A percentile compares a stretch with the other conserved stretches of the same genome.
Evolutionary conservation across 2,113 vertebrate genomes (phyloP).

Genomic region (Pelvicachromis taeniatus): DNA sequence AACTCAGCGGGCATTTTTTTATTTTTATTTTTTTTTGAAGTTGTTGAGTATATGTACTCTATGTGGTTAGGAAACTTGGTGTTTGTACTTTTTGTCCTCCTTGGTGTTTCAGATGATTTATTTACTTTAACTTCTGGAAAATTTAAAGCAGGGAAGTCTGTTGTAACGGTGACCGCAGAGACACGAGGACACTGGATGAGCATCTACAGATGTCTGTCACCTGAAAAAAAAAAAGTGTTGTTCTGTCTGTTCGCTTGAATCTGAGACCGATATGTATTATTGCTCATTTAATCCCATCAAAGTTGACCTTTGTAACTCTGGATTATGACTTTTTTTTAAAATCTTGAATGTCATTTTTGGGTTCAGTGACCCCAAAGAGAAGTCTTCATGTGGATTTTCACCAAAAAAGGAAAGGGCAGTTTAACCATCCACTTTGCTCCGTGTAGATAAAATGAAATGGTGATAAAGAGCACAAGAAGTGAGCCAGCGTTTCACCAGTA

Average conservation of each 20-base stretch:
- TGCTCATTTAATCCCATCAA: slow-evolving; percentile 12
- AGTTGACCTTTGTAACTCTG: slow-evolving; percentile 24
- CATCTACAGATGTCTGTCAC: slow-evolving; percentile 21
- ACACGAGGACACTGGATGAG: slow-evolving; percentile 16
- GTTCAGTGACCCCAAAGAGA: neutral
- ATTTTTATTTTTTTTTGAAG: slow-evolving; percentile 51
- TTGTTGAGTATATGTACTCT: slow-evolving; percentile 70
- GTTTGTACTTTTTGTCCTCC: slow-evolving; percentile 73
- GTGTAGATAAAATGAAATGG: neutral
- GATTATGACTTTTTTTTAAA: slow-evolving; percentile 23
- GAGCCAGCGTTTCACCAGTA: neutral
- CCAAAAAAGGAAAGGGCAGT: neutral
- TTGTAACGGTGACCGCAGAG: slow-evolving; percentile 31
- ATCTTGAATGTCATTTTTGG: slow-evolving; percentile 20
- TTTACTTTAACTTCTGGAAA: slow-evolving; percentile 41
- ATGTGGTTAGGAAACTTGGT: slow-evolving; percentile 70
- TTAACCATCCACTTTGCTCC: neutral
- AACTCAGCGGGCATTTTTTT: slow-evolving; percentile 65
- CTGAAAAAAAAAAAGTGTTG: neutral
- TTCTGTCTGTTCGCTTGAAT: slow-evolving; percentile 11
- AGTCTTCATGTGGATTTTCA: neutral
- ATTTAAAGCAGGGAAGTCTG: slow-evolving; percentile 41
- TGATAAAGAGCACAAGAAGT: slow-evolving; percentile 36
- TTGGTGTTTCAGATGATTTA: slow-evolving; percentile 58
- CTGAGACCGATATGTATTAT: neutral